Base-by-base conservation (phyloP, 1,140 invertebrate species). In the Diorhabda elongata region DNA sequence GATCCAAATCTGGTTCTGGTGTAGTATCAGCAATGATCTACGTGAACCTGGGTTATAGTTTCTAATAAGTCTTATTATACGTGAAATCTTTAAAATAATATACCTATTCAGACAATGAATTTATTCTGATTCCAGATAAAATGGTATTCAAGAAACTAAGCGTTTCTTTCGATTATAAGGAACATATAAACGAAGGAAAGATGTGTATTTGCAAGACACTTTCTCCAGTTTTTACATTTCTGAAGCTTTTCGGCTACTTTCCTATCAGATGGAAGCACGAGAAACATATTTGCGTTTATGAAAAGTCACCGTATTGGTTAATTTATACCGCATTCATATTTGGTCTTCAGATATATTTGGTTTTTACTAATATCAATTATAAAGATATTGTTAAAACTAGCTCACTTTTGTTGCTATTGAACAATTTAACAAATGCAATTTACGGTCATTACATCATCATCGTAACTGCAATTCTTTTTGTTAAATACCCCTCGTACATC, bases 401-500 rank as follows among this genome's bases (percentile, higher is more conserved):
- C 66, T 73, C 71, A 1, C 66, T 79, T 26, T 73, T 74, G 7
- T 66, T 70, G 42, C 61, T 79, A 11, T 58, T 79, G 3, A 74
- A 66, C 9, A 63, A 69, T n/a, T 70, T 79, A 44, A 79, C 74
- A 5, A 73, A 77, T 59, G 72, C 74, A 4, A 66, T 76, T 5
- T 78, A 78, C 66, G 66, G 68, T 5, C 56, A 73, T 42, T 76
- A 74, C 61, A 64, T 74, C 5, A 44, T 74, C 0, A 58, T 72
- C 5, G 44, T 78, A 9, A 73, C 69, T 3, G 3, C 71, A 1
- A 41, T 71, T 2, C 73, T 71, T 61, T 64, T 77, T 2, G 42
- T 71, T n/a, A 63, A 73, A 9, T 69, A 65, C 42, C 71, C 73
- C 1, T 69, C 71, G 52, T 75, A 72, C 64, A 66, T 76, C 3